Evolutionary conservation across 2,888 invertebrate genomes (phyloP).

Genomic region (Andrena chrysosceles): DNA sequence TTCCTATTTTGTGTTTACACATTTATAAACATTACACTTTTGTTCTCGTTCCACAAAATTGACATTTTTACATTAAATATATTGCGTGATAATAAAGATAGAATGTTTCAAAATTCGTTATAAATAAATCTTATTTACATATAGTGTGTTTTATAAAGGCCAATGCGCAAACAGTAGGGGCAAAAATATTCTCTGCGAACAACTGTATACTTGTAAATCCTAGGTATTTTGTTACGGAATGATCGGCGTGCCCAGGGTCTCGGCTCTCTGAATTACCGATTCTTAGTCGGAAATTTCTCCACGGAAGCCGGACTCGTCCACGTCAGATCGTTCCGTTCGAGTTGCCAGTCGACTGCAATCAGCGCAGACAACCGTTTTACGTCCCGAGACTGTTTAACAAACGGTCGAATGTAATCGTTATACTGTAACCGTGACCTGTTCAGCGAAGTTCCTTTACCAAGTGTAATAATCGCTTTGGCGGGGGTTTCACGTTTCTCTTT

Average conservation of each 20-base stretch:
- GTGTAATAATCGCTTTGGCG: constrained; percentile 52
- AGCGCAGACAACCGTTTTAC: constrained; percentile 6
- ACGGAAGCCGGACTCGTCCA: constrained; percentile 11
- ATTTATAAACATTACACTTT: no score
- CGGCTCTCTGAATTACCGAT: constrained; percentile 33
- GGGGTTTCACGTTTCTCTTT: constrained; percentile 51
- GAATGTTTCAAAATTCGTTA: no score
- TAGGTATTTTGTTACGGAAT: constrained; percentile 17
- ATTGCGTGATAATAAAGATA: no score
- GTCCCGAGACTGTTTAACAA: constrained; percentile 21
- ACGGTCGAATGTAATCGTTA: constrained; percentile 29
- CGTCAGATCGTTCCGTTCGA: constrained; percentile 27
- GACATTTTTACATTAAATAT: no score
- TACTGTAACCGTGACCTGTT: constrained; percentile 50
- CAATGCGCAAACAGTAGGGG: no score
- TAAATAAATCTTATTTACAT: no score
- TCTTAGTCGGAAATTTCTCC: constrained; percentile 33
- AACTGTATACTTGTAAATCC: no score
- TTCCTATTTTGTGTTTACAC: no score
- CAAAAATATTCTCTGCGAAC: no score
- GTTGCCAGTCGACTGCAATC: constrained; percentile 14
- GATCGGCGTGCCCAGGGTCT: constrained; percentile 35
- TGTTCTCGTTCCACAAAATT: no score
- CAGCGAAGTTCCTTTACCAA: constrained; percentile 51
- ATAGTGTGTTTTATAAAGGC: no score